Percentiles rank a stretch among this genome's conserved stretches.
Evolutionary conservation across 2,888 invertebrate genomes (phyloP).

Genomic region (Sinhomidia bicolor): DNA sequence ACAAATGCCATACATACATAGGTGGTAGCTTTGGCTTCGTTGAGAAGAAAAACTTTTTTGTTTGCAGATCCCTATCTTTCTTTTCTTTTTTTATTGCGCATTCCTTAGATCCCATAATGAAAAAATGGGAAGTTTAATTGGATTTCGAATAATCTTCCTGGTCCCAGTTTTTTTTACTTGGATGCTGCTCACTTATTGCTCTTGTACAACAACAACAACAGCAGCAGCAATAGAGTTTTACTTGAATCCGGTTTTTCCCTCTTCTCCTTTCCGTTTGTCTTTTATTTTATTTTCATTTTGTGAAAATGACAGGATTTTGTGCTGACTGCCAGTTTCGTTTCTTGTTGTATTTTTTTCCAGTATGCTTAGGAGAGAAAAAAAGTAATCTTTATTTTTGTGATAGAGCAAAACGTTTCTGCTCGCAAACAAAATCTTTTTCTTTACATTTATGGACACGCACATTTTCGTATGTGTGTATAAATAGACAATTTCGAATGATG

Average conservation of each 20-base stretch:
- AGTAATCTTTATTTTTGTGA: background rate
- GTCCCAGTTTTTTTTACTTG: background rate
- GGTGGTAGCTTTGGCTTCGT: background rate
- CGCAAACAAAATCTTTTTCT: slow-evolving; percentile 16
- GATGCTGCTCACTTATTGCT: background rate
- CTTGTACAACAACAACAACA: too few species aligned
- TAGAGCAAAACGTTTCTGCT: background rate
- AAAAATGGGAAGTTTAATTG: slow-evolving; percentile 38
- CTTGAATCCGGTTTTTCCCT: background rate
- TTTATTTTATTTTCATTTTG: background rate
- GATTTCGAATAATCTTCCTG: slow-evolving; percentile 43
- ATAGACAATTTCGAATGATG: too few species aligned
- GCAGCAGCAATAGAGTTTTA: background rate
- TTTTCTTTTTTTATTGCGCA: slow-evolving; percentile 7
- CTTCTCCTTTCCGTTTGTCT: background rate
- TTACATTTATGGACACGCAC: slow-evolving; percentile 21
- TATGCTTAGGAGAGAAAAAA: background rate
- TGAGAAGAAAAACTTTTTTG: background rate
- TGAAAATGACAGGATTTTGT: slow-evolving; percentile 39
- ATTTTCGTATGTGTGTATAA: background rate
- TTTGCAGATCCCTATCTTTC: background rate
- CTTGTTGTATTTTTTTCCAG: background rate
- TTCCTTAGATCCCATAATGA: slow-evolving; percentile 6
- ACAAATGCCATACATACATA: background rate
- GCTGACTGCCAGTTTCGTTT: background rate